These are phyloP conservation scores for Rhinogobio ventralis DNA, from an alignment of 2,797 vertebrate genomes.

Conservation along the genomic window DNA sequence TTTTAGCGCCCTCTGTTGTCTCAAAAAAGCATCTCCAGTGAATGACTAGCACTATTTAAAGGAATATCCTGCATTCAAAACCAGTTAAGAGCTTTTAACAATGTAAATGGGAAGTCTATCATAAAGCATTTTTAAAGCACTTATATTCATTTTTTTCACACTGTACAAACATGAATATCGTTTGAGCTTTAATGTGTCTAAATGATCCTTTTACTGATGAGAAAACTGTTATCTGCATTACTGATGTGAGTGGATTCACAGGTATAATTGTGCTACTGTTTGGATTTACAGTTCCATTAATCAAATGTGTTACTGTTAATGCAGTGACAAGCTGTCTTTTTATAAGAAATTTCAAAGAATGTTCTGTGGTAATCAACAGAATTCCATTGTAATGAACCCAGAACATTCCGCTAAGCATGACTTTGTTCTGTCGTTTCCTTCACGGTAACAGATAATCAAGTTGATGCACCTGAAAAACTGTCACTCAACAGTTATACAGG, in stretches of 20 bases:
- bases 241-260: background rate
- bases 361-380: background rate
- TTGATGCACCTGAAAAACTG: background rate
- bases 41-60: background rate
- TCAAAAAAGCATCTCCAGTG: background rate
- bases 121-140: background rate
- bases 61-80: background rate
- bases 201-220: background rate
- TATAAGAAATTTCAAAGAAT: no score
- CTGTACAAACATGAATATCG: background rate
- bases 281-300: background rate
- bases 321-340: background rate
- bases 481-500: background rate
- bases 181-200: background rate
- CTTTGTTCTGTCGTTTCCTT: background rate
- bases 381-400: background rate
- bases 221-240: background rate
- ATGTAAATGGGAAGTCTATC: no score
- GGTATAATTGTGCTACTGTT: background rate
- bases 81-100: background rate
- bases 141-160: background rate
- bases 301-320: background rate
- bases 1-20: slow-evolving; percentile 20
- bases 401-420: background rate
- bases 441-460: background rate